Evolutionary conservation across 2,888 invertebrate species (phyloP).

Genomic region (Unio pictorum): DNA sequence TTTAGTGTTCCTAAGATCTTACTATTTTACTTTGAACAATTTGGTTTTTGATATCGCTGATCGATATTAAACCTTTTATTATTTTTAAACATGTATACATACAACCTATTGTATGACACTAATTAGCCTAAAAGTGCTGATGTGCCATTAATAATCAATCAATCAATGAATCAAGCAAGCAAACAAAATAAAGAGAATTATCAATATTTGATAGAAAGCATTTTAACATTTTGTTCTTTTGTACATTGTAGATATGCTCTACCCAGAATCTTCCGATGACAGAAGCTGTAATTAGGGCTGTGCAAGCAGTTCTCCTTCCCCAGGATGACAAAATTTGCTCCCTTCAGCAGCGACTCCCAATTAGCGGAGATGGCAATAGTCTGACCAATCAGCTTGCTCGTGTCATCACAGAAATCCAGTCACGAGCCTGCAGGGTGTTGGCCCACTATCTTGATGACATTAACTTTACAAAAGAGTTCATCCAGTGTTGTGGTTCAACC

Average conservation of each 20-base stretch:
- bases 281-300: constrained; percentile 63
- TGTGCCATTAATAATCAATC: too few relatives aligned
- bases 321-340: constrained; percentile 52
- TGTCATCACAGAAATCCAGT: constrained; percentile 70
- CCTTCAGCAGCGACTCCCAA: constrained; percentile 59
- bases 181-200: background rate
- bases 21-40: too few relatives aligned
- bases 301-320: constrained; percentile 60
- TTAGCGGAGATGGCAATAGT: constrained; percentile 63
- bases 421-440: constrained; percentile 68
- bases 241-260: constrained; percentile 52
- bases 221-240: constrained; percentile 8
- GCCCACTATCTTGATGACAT: constrained; percentile 64
- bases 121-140: too few relatives aligned
- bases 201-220: background rate
- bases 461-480: constrained; percentile 65
- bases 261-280: constrained; percentile 60
- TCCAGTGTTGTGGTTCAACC: constrained; percentile 64
- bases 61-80: too few relatives aligned
- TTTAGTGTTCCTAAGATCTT: too few relatives aligned
- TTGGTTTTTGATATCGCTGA: too few relatives aligned
- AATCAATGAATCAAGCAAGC: too few relatives aligned
- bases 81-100: too few relatives aligned
- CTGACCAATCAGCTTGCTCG: constrained; percentile 68
- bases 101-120: too few relatives aligned